Base-by-base conservation (phyloP, 2,888 invertebrate species). In the Endotricha flammealis region DNA sequence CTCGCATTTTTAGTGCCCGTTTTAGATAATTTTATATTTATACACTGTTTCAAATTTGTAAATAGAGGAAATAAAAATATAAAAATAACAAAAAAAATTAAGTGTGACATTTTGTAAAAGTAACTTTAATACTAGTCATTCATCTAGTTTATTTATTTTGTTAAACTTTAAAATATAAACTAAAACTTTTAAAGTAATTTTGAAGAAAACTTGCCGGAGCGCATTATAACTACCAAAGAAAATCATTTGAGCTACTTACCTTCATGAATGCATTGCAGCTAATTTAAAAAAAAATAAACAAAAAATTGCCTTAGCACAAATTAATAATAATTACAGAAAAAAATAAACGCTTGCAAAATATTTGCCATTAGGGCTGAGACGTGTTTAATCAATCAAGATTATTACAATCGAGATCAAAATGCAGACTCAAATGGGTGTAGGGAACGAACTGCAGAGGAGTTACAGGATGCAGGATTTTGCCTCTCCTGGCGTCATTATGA, bases 401-500 rank as follows among this genome's bases (percentile, higher is more conserved):
- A 20, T 20, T 7, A 29, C 32, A 30, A 27, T 33, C 24, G 38
- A 12, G 14, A 29, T 34, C 57, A 73, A 75, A 62, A 85, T 86
- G 86, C 86, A 86, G 60, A 64, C 83, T 36, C 86, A 83, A 68
- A 64, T 85, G 32, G 82, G 81, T 38, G 69, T 78, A 8, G 72
- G 79, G 25, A 76, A 69, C 49, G 85, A 85, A 57, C 62, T 87
- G 63, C 87, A 86, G 64, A 66, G 87, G 49, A 87, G 87, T 62
- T 87, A 80, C 64, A 76, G 87, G 57, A 82, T 87, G 78, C 85
- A 83, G 60, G 89, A 90, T 59, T 89, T 90, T 59, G 80, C 87
- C 32, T 65, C 88, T 22, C 83, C 87, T 28, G 79, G 85, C 39
- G 88, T 91, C 50, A 89, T 91, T 60, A 90, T 90, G 68, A 77